A percentile compares a stretch with the other conserved stretches of the same genome.
These are phyloP conservation scores for Pyrrhosoma nymphula DNA, from an alignment of 2,888 invertebrate genomes.

Conservation along the genomic window DNA sequence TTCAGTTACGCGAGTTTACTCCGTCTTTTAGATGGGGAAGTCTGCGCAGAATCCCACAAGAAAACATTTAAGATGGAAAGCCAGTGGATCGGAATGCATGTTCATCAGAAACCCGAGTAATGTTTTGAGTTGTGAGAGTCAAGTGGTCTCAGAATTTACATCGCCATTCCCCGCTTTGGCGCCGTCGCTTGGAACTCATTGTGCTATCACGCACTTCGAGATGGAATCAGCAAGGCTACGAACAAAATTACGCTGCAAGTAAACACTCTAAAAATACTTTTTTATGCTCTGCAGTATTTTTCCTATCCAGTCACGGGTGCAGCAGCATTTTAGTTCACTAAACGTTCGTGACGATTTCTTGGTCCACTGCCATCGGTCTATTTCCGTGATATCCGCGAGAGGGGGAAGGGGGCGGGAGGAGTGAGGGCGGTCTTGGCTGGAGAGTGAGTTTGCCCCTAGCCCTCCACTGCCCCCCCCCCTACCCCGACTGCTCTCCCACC, in stretches of 20 bases:
- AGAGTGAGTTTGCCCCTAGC: neutral
- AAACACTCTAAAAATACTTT: neutral
- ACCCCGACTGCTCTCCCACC: neutral
- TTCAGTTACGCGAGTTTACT: too few species aligned
- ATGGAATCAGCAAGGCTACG: neutral
- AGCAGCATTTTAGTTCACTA: slow-evolving; percentile 35
- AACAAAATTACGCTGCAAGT: neutral
- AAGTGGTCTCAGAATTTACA: neutral
- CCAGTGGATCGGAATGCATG: too few species aligned
- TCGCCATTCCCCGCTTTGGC: neutral
- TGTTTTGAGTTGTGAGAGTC: neutral
- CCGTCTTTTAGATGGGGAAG: too few species aligned
- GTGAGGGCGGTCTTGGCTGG: neutral
- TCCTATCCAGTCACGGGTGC: slow-evolving; percentile 1
- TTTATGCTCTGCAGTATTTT: slow-evolving; percentile 19
- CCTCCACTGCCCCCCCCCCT: neutral
- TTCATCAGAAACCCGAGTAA: neutral
- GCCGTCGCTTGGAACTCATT: neutral
- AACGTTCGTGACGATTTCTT: slow-evolving; percentile 19
- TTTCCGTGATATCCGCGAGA: slow-evolving; percentile 4
- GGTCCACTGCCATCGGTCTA: slow-evolving; percentile 39
- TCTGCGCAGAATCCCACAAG: too few species aligned
- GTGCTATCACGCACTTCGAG: neutral
- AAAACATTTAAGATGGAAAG: too few species aligned
- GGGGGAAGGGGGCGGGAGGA: neutral